These are phyloP conservation scores for Maconellicoccus hirsutus DNA, from an alignment of 1,140 invertebrate species.

Conservation along the genomic window DNA sequence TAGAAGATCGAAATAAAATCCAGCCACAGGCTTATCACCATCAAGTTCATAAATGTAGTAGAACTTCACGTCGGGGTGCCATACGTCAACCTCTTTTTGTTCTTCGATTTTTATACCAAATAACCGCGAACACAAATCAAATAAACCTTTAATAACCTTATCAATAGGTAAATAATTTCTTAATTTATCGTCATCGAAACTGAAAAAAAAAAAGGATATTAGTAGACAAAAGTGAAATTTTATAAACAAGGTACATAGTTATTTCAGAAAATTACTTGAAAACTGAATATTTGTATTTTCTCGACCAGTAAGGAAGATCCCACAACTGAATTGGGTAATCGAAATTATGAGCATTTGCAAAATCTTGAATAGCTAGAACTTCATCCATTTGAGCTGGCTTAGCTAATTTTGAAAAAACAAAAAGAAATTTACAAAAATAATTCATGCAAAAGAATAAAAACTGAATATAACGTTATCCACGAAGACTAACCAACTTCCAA, in stretches of 20 bases:
- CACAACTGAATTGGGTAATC: conserved; percentile 56
- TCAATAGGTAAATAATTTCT: conserved; percentile 73
- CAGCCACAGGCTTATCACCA: conserved; percentile 50
- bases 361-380: conserved; percentile 55
- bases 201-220: conserved; percentile 30
- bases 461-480: not conserved
- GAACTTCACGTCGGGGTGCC: conserved; percentile 76
- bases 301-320: conserved; percentile 78
- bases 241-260: conserved; percentile 32
- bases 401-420: conserved; percentile 35
- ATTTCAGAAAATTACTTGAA: conserved; percentile 1
- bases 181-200: conserved; percentile 56
- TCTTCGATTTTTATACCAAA: conserved; percentile 76
- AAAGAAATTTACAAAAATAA: conserved; percentile 25
- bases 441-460: no score
- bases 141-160: conserved; percentile 60
- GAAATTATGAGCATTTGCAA: conserved; percentile 63
- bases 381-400: conserved; percentile 62
- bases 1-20: conserved; percentile 76
- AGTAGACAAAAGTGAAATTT: not conserved
- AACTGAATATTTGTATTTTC: conserved; percentile 41
- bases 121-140: conserved; percentile 56
- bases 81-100: conserved; percentile 45
- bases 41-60: conserved; percentile 69
- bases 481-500: conserved; percentile 45